Evolutionary conservation across 1,140 invertebrate genomes (phyloP), one percentile per base, ranked within the genome.

Genomic region (Aphis gossypii): DNA sequence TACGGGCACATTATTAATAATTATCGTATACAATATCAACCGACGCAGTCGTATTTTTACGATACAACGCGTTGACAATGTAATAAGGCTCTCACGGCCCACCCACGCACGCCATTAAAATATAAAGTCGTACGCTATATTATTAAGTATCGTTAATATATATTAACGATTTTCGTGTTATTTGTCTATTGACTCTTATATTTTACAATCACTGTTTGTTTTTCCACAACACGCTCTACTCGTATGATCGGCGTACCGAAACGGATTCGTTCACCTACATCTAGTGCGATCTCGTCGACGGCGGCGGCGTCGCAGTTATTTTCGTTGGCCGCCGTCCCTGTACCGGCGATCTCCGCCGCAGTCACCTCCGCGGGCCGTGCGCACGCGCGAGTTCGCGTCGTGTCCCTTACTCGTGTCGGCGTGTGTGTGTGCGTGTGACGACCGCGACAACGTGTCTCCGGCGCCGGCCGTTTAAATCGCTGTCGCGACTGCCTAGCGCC

Each of bases 381-480:
- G 83, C 23, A 25, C 11, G 25, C 8, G 83, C 83, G 41, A 21
- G 41, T 4, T n/a, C 21, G 60, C 23, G 60, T n/a, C 56, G 9
- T 30, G 30, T 60, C 56, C 56, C 11, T 30, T 60, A 30, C 56
- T 30, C 21, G 56, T 14, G 35, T 35, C 35, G 35, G 35, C 11
- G 46, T 46, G 46, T 46, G 46, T 11, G 46, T 60, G 56, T 60
- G 25, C n/a, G 30, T 18, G 3, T 30, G 41, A 9, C 44, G 30
- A 23, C 38, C 83, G 25, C 82, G 82, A 23, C 38, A 35, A 83
- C 38, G 41, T 87, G 41, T 23, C 35, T 41, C 35, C 25, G 41
- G 18, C 44, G 84, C 21, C 84, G 84, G 30, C 41, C 84, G 84
- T 87, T 87, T 87, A 46, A 87, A 87, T 44, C 41, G 84, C 84